phyloP scores from a whole-genome alignment of 1,140 invertebrate genomes.

The Daktulosphaira vitifoliae region DNA sequence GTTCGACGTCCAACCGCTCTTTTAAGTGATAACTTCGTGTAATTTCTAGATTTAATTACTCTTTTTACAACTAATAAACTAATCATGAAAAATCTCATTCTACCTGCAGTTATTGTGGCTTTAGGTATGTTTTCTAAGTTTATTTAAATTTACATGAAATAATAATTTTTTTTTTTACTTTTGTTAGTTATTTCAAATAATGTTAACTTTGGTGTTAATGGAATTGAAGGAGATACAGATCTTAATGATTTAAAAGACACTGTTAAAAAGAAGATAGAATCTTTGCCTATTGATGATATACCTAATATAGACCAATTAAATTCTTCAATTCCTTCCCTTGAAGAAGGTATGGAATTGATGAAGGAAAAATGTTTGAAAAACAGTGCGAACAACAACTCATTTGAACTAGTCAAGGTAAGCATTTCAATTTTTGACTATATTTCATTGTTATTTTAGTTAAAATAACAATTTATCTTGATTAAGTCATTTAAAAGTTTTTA shows the following conservation, averaged over 20 bases:
- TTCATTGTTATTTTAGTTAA: too few species aligned
- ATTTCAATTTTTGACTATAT: constrained; percentile 1
- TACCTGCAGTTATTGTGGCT: too few species aligned
- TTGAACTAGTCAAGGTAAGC: constrained; percentile 36
- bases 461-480: too few species aligned
- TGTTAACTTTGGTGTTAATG: constrained; percentile 4
- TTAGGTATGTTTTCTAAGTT: too few species aligned
- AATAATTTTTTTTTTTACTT: not conserved
- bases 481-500: too few species aligned
- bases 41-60: too few species aligned
- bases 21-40: too few species aligned
- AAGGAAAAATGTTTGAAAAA: constrained; percentile 46
- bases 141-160: too few species aligned
- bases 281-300: not conserved
- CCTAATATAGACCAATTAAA: constrained; percentile 8
- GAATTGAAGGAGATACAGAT: not conserved
- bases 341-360: constrained; percentile 42
- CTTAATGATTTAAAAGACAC: constrained; percentile 21
- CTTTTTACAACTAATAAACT: too few species aligned
- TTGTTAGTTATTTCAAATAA: constrained; percentile 9
- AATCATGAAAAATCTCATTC: too few species aligned
- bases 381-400: constrained; percentile 39
- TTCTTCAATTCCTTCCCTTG: constrained; percentile 38
- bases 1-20: too few species aligned
- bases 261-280: constrained; percentile 17